Percentiles rank a stretch among this genome's conserved stretches.
Conservation (phyloP, 2,113 vertebrate genomes). For the Tupaia tana region DNA sequence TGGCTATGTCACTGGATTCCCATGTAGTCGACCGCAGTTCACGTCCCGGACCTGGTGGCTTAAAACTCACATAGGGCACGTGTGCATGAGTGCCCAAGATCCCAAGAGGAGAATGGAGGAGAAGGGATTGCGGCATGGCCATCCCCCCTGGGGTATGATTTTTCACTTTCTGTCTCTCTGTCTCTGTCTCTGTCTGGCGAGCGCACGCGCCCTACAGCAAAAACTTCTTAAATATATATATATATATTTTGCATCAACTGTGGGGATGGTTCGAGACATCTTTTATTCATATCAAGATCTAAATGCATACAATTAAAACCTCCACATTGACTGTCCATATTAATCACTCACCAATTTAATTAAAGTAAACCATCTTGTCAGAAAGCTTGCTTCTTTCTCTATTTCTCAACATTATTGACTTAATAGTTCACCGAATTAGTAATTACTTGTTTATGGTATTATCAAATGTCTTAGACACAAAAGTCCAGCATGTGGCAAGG, state of each 20-base stretch:
- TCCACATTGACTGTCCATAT: constrained; percentile 84
- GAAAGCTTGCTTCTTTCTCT: constrained; percentile 81
- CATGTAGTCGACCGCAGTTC: no score
- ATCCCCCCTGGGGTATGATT: no score
- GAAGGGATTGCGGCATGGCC: no score
- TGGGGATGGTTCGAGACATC: constrained; percentile 76
- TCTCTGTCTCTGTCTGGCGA: no score
- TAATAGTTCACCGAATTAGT: constrained; percentile 81
- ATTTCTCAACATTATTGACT: constrained; percentile 81
- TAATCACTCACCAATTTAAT: constrained; percentile 87
- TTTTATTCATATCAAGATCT: constrained; percentile 83
- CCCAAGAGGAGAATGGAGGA: no score
- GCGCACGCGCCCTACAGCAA: no score
- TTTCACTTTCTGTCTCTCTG: no score
- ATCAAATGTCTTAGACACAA: constrained; percentile 66
- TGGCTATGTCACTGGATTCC: no score
- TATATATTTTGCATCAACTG: constrained; percentile 81
- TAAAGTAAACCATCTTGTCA: constrained; percentile 86
- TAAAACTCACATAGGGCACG: no score
- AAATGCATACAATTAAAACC: constrained; percentile 85
- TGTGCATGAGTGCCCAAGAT: no score
- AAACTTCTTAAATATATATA: no score
- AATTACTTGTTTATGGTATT: constrained; percentile 80
- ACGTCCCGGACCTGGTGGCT: no score
- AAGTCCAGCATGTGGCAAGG: constrained; percentile 46